Evolutionary conservation across 92 coral and sea anemone genomes (phyloP).

Genomic region (Heliopora coerulea): DNA sequence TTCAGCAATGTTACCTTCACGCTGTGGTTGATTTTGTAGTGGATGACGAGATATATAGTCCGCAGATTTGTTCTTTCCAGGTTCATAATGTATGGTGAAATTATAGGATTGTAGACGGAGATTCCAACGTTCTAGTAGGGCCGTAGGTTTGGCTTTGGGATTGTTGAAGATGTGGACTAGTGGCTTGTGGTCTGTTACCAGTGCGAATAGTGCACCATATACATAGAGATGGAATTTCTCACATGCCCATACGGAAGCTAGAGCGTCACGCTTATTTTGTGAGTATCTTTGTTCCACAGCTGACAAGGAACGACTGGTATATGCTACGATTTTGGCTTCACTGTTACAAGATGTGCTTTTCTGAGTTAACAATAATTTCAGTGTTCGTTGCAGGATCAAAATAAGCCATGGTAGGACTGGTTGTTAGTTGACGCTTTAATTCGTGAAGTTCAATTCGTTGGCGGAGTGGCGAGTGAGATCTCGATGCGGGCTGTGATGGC

Average conservation of each 20-base stretch:
- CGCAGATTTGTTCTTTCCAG: conserved; percentile 40
- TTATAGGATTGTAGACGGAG: conserved; percentile 40
- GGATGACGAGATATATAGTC: conserved; percentile 48
- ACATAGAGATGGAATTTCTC: conserved; percentile 46
- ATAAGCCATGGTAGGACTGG: conserved; percentile 41
- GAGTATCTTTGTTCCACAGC: conserved; percentile 50
- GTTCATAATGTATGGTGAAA: conserved; percentile 22
- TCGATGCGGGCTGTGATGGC: conserved; percentile 38
- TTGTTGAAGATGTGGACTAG: conserved; percentile 32
- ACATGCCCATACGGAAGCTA: conserved; percentile 48
- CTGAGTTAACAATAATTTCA: conserved; percentile 38
- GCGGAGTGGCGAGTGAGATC: conserved; percentile 28
- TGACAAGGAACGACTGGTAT: conserved; percentile 45
- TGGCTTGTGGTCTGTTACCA: conserved; percentile 38
- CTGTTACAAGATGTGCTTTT: conserved; percentile 32
- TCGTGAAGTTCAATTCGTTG: conserved; percentile 28
- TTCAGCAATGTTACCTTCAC: conserved; percentile 50
- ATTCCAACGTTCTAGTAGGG: conserved; percentile 39
- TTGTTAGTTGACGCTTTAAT: conserved; percentile 38
- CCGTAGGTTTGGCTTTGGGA: conserved; percentile 43
- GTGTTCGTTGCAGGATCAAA: conserved; percentile 46
- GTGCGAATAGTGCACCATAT: conserved; percentile 38
- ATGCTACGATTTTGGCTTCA: conserved; percentile 39
- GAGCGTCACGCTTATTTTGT: conserved; percentile 53
- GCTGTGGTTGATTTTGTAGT: conserved; percentile 35